Conservation (phyloP, 53 echinoderm and acorn worm genomes). For the Patiria pectinifera region DNA sequence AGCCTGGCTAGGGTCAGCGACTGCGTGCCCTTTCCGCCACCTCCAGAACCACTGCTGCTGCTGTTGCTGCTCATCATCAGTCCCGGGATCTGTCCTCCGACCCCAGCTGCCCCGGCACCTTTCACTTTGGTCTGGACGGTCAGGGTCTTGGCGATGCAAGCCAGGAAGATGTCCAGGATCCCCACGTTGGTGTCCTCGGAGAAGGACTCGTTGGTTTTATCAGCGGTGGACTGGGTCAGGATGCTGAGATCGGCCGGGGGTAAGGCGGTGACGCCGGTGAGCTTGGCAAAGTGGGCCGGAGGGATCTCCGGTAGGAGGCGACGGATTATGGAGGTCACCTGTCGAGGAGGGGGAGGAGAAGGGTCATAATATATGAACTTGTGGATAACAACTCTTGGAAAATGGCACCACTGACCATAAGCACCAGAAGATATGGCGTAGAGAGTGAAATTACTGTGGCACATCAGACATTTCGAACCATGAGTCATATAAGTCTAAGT, state of each 20-base stretch:
- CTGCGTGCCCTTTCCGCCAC: constrained; percentile 57
- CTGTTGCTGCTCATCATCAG: not conserved
- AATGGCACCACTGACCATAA: not conserved
- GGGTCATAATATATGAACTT: not conserved
- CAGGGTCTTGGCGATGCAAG: constrained; percentile 93
- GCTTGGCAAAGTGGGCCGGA: constrained; percentile 82
- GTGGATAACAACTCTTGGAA: not conserved
- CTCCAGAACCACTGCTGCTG: not conserved
- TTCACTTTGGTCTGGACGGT: constrained; percentile 92
- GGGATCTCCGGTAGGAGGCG: constrained; percentile 88
- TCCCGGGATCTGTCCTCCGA: constrained; percentile 48
- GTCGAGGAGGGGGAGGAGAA: not conserved
- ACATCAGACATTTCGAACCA: no score
- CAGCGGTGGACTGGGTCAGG: constrained; percentile 74
- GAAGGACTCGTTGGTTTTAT: constrained; percentile 53
- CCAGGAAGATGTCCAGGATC: constrained; percentile 90
- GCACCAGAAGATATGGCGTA: no score
- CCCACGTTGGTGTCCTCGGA: constrained; percentile 77
- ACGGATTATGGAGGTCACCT: constrained; percentile 91
- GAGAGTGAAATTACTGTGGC: no score
- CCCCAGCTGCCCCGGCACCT: constrained; percentile 55
- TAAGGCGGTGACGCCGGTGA: constrained; percentile 75
- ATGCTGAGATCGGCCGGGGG: constrained; percentile 84
- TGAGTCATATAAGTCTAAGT: no score
- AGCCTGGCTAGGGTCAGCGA: constrained; percentile 76